These are phyloP conservation scores for Dreissena polymorpha DNA, from an alignment of 1,140 invertebrate genomes.

Conservation along the genomic window DNA sequence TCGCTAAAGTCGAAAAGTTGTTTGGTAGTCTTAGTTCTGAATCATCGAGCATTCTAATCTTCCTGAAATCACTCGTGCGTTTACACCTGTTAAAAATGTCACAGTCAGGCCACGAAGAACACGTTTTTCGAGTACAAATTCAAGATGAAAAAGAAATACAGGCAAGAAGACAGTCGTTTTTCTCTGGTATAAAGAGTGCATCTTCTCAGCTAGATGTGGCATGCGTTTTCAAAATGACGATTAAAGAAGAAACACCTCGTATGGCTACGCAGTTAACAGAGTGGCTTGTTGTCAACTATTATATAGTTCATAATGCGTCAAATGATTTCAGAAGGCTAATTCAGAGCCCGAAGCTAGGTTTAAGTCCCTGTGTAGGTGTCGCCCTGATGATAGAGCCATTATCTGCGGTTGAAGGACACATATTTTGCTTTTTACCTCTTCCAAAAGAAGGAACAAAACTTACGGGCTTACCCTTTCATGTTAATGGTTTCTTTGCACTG, in stretches of 20 bases:
- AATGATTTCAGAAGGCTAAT: conserved; percentile 26
- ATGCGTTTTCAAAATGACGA: no score
- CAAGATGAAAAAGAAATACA: no score
- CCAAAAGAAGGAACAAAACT: conserved; percentile 54
- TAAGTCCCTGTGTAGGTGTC: conserved; percentile 41
- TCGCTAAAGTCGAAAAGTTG: conserved; percentile 59
- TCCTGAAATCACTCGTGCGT: conserved; percentile 52
- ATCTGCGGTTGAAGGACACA: conserved; percentile 40
- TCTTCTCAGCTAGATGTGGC: no score
- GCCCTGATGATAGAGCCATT: neutral
- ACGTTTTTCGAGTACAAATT: no score
- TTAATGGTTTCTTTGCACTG: conserved; percentile 71
- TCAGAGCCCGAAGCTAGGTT: conserved; percentile 7
- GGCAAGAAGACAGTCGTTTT: no score
- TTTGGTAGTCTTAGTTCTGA: conserved; percentile 60
- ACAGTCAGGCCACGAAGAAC: no score
- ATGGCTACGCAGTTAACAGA: neutral
- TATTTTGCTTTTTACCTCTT: conserved; percentile 73
- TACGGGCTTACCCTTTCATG: conserved; percentile 71
- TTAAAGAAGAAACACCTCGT: no score
- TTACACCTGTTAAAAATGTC: no score
- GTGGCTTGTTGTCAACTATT: conserved; percentile 47
- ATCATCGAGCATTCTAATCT: conserved; percentile 58
- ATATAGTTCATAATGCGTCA: conserved; percentile 19
- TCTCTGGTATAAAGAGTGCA: no score